Evolutionary conservation across 2,113 vertebrate genomes (phyloP).

Genomic region (Myanophis thanlyinensis): DNA sequence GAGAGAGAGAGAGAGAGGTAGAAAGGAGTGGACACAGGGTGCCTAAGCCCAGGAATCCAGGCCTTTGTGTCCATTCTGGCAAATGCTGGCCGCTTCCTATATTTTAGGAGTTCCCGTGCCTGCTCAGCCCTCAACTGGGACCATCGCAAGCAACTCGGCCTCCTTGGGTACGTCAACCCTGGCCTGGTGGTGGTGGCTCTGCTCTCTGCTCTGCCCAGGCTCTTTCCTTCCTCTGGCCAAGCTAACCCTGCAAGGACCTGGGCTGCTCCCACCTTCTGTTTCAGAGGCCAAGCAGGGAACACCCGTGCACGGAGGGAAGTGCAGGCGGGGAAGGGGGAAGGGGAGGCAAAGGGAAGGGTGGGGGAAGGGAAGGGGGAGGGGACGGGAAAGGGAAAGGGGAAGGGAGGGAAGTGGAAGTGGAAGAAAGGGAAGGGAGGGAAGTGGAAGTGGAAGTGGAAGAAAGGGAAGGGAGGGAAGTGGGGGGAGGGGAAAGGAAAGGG

Average conservation of each 20-base stretch:
- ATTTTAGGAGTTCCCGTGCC: neutral
- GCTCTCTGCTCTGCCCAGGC: neutral
- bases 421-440: accelerated
- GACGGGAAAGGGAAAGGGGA: too few relatives aligned
- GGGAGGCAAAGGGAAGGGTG: neutral
- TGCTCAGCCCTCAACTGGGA: neutral
- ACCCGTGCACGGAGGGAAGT: neutral
- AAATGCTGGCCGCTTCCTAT: neutral
- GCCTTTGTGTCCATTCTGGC: too few relatives aligned
- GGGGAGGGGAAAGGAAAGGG: accelerated
- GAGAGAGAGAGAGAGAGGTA: too few relatives aligned
- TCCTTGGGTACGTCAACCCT: neutral
- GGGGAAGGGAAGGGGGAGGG: neutral
- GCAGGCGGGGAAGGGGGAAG: neutral
- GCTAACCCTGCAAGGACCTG: neutral
- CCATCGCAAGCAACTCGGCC: too few relatives aligned
- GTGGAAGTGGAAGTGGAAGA: neutral
- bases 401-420: too few relatives aligned
- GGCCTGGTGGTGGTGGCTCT: neutral
- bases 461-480: neutral
- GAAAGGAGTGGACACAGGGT: neutral
- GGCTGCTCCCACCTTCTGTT: neutral
- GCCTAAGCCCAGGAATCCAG: neutral
- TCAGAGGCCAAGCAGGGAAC: neutral
- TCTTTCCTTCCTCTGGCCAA: neutral